Percentiles rank a stretch among this genome's conserved stretches.
These are phyloP conservation scores for Sthenelais limicola DNA, from an alignment of 2,888 invertebrate species.

Conservation along the genomic window DNA sequence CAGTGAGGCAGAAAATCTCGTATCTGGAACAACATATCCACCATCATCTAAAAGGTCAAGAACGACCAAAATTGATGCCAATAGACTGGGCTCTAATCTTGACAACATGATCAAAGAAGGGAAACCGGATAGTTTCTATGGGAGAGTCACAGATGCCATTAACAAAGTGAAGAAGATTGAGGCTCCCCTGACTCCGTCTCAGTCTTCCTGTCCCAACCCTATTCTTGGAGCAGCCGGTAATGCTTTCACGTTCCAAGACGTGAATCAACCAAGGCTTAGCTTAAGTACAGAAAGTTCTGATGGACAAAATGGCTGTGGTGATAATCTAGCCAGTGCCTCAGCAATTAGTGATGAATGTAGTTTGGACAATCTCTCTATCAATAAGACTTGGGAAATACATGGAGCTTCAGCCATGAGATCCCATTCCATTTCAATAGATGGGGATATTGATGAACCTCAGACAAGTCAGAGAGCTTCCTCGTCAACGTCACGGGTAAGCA, in stretches of 20 bases:
- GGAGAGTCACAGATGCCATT: constrained; percentile 2
- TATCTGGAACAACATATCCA: too few species aligned
- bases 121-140: constrained; percentile 1
- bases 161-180: not conserved
- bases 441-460: too few species aligned
- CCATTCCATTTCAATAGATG: too few species aligned
- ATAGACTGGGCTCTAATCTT: too few species aligned
- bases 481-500: not conserved
- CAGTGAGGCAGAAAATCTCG: too few species aligned
- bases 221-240: not conserved
- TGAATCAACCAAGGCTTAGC: not conserved
- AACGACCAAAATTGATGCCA: too few species aligned
- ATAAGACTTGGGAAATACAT: too few species aligned
- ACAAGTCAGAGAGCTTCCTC: too few species aligned
- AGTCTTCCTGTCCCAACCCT: not conserved
- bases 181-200: not conserved
- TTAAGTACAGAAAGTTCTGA: constrained; percentile 17
- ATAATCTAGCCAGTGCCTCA: not conserved
- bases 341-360: constrained; percentile 9
- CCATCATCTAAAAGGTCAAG: too few species aligned
- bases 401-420: too few species aligned
- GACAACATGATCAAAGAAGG: too few species aligned
- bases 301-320: not conserved
- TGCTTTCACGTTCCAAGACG: not conserved
- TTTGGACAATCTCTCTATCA: too few species aligned